Base-by-base conservation (phyloP, 2,113 vertebrate species). In the Brachypodius melanocephalos region DNA sequence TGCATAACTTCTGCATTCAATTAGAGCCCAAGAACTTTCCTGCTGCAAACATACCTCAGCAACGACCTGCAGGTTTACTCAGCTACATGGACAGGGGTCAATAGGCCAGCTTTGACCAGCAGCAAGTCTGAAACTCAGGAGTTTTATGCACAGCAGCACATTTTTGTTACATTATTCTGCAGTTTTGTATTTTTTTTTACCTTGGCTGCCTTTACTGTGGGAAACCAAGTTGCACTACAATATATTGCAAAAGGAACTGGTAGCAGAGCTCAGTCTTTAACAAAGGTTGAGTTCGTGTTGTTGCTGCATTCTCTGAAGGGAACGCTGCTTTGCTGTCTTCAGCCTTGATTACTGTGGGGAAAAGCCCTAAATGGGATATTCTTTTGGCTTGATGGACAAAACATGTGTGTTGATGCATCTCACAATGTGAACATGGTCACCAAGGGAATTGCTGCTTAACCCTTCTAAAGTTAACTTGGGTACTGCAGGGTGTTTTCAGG, bases 321-420 rank as follows among this genome's bases (percentile, higher is more conserved):
- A 96, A 86, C 29, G 63, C 62, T 55, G 43, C 72, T 94, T 82
- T 96, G 52, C 91, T 80, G 54, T 77, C 80, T 83, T 59, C 68
- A 68, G 46, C 85, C 94, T 95, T 96, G 94, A 95, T 96, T 96
- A 74, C 94, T 76, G 46, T 15, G 65, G 96, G 93, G 96, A 86
- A 95, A 95, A 96, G 80, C 62, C 93, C 85, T 89, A 88, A 58
- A 63, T 42, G 89, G 67, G 90, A 61, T 83, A 68, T 88, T 92
- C 65, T 84, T 88, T 66, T 67, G 76, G 76, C 42, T 24, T 91
- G 90, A 97, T 88, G 71, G 95, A 89, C 51, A 95, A 96, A 97
- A 90, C 89, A 93, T 49, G 54, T 97, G 93, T 88, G 80, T 66
- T 25, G 62, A 71, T 49, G 79, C 36, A 49, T 91, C 97, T 83